Evolutionary conservation across 2,888 invertebrate species (phyloP).

Genomic region (Cordilura impudica): DNA sequence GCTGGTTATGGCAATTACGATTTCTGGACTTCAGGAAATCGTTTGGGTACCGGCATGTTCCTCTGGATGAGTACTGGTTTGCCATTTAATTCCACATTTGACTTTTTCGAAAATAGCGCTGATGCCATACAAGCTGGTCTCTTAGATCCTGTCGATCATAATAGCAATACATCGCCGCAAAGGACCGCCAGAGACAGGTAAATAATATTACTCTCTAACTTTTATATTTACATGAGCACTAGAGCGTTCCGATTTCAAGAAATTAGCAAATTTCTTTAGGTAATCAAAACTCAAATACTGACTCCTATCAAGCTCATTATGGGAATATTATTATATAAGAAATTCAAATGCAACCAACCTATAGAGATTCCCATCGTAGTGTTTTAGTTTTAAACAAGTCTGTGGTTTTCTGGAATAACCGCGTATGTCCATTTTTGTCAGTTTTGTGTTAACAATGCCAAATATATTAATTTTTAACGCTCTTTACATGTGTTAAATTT

Average conservation of each 20-base stretch:
- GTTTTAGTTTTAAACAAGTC: no score
- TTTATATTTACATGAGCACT: neutral
- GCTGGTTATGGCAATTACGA: slow-evolving; percentile 91
- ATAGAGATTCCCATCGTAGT: no score
- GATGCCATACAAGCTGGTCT: slow-evolving; percentile 76
- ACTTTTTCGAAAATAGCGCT: slow-evolving; percentile 85
- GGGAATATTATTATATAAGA: no score
- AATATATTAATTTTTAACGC: no score
- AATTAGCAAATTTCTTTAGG: neutral
- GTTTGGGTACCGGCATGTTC: slow-evolving; percentile 91
- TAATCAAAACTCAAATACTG: slow-evolving; percentile 16
- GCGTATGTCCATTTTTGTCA: no score
- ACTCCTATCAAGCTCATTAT: no score
- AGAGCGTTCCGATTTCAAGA: neutral
- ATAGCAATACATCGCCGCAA: slow-evolving; percentile 88
- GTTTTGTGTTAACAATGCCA: no score
- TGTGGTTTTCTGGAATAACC: no score
- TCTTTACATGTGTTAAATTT: no score
- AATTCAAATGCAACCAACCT: no score
- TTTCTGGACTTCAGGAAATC: slow-evolving; percentile 94
- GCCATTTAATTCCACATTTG: slow-evolving; percentile 92
- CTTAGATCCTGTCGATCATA: slow-evolving; percentile 81
- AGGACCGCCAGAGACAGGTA: slow-evolving; percentile 85
- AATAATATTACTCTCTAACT: slow-evolving; percentile 39
- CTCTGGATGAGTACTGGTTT: slow-evolving; percentile 94